These are phyloP conservation scores for Hyposoter didymator DNA, from an alignment of 2,888 invertebrate species.

Conservation along the genomic window DNA sequence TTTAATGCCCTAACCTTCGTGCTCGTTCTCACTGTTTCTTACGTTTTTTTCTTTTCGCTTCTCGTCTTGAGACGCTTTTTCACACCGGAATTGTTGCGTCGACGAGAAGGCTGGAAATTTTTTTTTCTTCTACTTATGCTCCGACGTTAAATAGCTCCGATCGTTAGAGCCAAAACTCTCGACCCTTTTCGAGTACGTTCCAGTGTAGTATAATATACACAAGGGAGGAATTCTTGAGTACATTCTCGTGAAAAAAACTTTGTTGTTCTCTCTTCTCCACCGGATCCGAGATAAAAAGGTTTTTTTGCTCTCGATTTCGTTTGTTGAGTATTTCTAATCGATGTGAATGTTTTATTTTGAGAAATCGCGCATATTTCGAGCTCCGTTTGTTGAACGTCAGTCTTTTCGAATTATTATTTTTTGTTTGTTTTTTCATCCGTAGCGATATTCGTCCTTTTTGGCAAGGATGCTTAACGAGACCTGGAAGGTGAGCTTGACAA, in stretches of 20 bases:
- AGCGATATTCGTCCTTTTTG: conserved; percentile 17
- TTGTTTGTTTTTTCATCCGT: conserved; percentile 1
- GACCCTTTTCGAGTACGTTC: conserved; percentile 20
- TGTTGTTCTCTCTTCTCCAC: neutral
- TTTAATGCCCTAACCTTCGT: neutral
- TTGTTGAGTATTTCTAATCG: neutral
- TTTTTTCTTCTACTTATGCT: conserved; percentile 1
- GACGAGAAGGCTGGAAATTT: conserved; percentile 30
- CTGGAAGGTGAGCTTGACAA: conserved; percentile 3
- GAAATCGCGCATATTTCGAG: neutral
- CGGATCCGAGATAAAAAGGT: neutral
- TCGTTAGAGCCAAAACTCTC: conserved; percentile 55
- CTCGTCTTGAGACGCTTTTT: conserved; percentile 25
- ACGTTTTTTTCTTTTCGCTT: neutral
- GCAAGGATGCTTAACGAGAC: neutral
- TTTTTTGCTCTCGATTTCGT: neutral
- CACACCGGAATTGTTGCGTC: conserved; percentile 47
- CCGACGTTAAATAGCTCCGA: conserved; percentile 47
- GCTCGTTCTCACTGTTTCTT: conserved; percentile 3
- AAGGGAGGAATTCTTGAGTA: conserved; percentile 23
- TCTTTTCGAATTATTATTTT: neutral
- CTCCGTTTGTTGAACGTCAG: neutral
- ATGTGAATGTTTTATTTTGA: neutral
- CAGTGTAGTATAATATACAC: conserved; percentile 9
- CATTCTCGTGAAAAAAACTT: conserved; percentile 20